Percentiles rank a stretch among this genome's conserved stretches.
Evolutionary conservation across 2,888 invertebrate species (phyloP).

Genomic region (Hypsopygia costalis): DNA sequence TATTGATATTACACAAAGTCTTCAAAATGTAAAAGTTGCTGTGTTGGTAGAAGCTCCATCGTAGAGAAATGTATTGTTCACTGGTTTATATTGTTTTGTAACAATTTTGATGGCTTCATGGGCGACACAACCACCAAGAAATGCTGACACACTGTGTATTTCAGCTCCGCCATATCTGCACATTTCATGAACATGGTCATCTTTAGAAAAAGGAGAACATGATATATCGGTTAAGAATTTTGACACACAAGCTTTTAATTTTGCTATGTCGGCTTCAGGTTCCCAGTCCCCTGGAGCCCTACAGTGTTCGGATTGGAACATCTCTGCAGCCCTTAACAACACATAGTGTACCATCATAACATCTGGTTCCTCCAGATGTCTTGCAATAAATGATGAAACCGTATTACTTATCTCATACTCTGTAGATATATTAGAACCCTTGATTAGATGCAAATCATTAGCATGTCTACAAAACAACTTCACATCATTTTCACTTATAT

Average conservation of each 20-base stretch:
- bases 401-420: slow-evolving; percentile 87
- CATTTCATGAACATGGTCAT: slow-evolving; percentile 97
- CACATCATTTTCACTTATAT: slow-evolving; percentile 89
- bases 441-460: slow-evolving; percentile 87
- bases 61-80: slow-evolving; percentile 97
- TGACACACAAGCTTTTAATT: slow-evolving; percentile 86
- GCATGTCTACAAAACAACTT: slow-evolving; percentile 95
- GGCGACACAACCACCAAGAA: slow-evolving; percentile 94
- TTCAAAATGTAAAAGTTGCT: slow-evolving; percentile 87
- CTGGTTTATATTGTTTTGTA: slow-evolving; percentile 97
- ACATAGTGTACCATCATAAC: slow-evolving; percentile 94
- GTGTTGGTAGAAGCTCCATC: slow-evolving; percentile 95
- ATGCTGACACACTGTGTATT: slow-evolving; percentile 96
- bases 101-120: slow-evolving; percentile 98
- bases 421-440: slow-evolving; percentile 89
- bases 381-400: slow-evolving; percentile 80
- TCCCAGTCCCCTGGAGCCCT: slow-evolving; percentile 94
- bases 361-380: slow-evolving; percentile 90
- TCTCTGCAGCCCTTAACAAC: slow-evolving; percentile 93
- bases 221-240: slow-evolving; percentile 94
- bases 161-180: slow-evolving; percentile 97
- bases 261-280: slow-evolving; percentile 94
- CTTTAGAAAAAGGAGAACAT: slow-evolving; percentile 88
- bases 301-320: slow-evolving; percentile 93
- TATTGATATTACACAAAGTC: slow-evolving; percentile 2